Percentiles rank a stretch among this genome's conserved stretches.
Evolutionary conservation across 2,113 vertebrate genomes (phyloP).

Genomic region (Lepus timidus): DNA sequence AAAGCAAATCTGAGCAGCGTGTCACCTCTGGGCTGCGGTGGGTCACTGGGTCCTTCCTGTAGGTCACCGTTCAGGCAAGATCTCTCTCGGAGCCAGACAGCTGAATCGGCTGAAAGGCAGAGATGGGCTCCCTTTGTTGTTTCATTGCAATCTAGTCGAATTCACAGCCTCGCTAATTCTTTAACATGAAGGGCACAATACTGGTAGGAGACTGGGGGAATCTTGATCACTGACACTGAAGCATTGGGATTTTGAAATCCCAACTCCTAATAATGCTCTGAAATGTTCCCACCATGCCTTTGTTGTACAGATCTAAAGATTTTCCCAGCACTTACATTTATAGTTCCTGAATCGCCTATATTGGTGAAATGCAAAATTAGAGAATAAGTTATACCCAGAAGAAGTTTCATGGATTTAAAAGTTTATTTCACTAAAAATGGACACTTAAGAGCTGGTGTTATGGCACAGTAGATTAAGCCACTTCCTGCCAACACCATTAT

Average conservation of each 20-base stretch:
- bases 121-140: neutral
- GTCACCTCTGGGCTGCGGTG: too few species aligned
- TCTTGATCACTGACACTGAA: neutral
- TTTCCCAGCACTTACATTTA: neutral
- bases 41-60: too few species aligned
- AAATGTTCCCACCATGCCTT: neutral
- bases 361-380: neutral
- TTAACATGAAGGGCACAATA: neutral
- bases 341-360: neutral
- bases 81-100: neutral
- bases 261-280: neutral
- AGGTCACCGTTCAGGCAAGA: neutral
- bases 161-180: neutral
- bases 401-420: neutral
- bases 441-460: too few species aligned
- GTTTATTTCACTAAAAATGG: neutral
- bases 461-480: too few species aligned
- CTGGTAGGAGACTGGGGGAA: neutral
- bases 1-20: too few species aligned
- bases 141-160: slow-evolving; percentile 16
- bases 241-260: neutral
- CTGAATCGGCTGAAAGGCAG: neutral
- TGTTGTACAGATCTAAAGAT: neutral
- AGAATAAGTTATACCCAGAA: neutral
- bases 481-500: too few species aligned